Evolutionary conservation across 2,888 invertebrate species (phyloP).

Genomic region (Julus scanicus): DNA sequence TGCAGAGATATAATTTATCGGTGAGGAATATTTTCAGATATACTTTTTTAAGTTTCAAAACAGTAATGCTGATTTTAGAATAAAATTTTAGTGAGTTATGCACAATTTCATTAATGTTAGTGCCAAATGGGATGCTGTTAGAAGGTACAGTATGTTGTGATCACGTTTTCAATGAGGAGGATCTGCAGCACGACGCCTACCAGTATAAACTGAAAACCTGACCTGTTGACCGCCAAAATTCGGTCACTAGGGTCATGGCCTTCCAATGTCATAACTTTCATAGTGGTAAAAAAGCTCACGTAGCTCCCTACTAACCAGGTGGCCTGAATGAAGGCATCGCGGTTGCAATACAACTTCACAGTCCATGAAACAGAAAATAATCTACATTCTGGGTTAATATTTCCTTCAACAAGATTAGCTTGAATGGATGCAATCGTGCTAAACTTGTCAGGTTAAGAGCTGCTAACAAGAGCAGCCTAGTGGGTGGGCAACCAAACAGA

Average conservation of each 20-base stretch:
- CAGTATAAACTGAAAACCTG: not conserved
- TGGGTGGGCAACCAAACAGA: not conserved
- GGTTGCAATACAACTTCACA: not conserved
- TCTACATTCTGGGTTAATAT: not conserved
- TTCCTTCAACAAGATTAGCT: slow-evolving; percentile 9
- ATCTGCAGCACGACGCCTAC: not conserved
- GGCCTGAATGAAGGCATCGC: not conserved
- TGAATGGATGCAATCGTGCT: not conserved
- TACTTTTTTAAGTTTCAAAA: not conserved
- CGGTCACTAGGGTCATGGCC: slow-evolving; percentile 28
- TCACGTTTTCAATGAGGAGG: not conserved
- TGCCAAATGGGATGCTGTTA: not conserved
- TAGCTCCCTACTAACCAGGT: slow-evolving; percentile 36
- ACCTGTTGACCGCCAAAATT: slow-evolving; percentile 43
- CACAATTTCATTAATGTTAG: not conserved
- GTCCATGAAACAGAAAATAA: not conserved
- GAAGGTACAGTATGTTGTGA: not conserved
- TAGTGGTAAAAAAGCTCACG: not conserved
- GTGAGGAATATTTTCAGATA: not conserved
- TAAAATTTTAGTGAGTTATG: not conserved
- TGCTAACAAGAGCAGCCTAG: not conserved
- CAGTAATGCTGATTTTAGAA: not conserved
- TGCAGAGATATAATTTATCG: not conserved
- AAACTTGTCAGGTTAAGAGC: not conserved
- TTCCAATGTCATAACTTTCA: slow-evolving; percentile 49